Conservation (phyloP, 1,140 invertebrate species). For the Procambarus clarkii region DNA sequence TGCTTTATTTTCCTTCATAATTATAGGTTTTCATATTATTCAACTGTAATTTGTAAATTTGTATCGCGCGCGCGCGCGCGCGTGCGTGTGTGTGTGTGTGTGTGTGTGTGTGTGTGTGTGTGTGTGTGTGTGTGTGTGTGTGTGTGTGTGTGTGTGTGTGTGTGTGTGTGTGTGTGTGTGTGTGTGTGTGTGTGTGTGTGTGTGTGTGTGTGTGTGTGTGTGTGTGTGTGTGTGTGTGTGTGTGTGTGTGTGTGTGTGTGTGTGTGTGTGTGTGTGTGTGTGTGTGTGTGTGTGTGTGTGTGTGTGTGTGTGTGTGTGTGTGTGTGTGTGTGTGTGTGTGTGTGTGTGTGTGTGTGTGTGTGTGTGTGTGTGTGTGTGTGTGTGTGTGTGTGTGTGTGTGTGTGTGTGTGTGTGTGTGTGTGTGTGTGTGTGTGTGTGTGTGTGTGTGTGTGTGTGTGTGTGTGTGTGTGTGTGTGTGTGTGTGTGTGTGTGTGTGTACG, state of each 20-base stretch:
- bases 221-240: conserved; percentile 44
- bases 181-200: conserved; percentile 36
- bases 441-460: conserved; percentile 9
- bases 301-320: conserved; percentile 39
- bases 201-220: conserved; percentile 44
- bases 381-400: not conserved
- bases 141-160: conserved; percentile 37
- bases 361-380: not conserved
- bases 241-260: conserved; percentile 48
- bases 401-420: not conserved
- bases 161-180: conserved; percentile 36
- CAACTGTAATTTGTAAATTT: too few species aligned
- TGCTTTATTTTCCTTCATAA: too few species aligned
- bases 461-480: not conserved
- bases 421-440: not conserved
- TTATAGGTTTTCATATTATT: too few species aligned
- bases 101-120: conserved; percentile 41
- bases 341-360: conserved; percentile 20
- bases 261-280: conserved; percentile 51
- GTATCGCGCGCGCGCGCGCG: not conserved
- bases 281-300: conserved; percentile 29
- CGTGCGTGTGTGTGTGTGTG: conserved; percentile 31
- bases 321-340: conserved; percentile 30
- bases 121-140: conserved; percentile 38
- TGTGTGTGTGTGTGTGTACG: too few species aligned